These are phyloP conservation scores for Elysia chlorotica DNA, from an alignment of 1,140 invertebrate genomes.

Conservation along the genomic window DNA sequence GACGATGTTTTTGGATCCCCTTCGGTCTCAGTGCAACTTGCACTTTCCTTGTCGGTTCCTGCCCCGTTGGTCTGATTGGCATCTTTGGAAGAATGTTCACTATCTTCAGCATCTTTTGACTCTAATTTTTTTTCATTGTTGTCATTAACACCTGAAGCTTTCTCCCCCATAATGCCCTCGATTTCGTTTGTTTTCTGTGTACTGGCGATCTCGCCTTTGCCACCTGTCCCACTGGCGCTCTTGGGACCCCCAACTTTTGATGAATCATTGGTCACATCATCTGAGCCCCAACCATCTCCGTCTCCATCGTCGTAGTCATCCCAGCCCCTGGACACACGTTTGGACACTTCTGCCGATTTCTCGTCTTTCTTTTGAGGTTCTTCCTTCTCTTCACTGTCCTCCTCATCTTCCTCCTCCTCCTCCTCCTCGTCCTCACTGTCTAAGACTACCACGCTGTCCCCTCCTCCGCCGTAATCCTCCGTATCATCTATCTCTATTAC, in stretches of 20 bases:
- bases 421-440: neutral
- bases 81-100: neutral
- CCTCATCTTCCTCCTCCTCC: neutral
- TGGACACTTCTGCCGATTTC: neutral
- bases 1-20: neutral
- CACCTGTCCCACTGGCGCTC: neutral
- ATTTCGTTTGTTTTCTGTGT: too few relatives aligned
- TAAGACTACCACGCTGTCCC: neutral
- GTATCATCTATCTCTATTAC: conserved; percentile 6
- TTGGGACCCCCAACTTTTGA: neutral
- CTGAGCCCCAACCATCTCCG: neutral
- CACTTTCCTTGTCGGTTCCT: neutral
- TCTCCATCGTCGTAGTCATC: neutral
- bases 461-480: neutral
- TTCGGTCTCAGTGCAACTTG: neutral
- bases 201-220: too few relatives aligned
- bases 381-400: neutral
- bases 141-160: conserved; percentile 8
- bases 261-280: neutral
- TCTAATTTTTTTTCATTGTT: conserved; percentile 31
- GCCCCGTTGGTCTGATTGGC: neutral
- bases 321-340: neutral
- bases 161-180: neutral
- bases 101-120: conserved; percentile 27
- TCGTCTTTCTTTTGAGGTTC: neutral